Conservation (phyloP, 2,888 invertebrate genomes). For the Criorhina ranunculi region DNA sequence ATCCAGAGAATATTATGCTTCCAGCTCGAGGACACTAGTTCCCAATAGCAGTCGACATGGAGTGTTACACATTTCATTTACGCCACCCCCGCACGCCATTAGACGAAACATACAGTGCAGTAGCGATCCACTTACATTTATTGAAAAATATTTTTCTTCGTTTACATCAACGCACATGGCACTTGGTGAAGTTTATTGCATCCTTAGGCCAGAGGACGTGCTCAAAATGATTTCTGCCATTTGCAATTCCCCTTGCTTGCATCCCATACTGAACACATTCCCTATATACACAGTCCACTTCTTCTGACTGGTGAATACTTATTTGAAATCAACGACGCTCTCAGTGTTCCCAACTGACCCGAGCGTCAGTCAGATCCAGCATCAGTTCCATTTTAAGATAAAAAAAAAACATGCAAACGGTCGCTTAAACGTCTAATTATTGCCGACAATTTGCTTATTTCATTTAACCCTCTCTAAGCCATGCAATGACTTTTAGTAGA, state of each 20-base stretch:
- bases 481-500: constrained; percentile 58
- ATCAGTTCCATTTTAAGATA: constrained; percentile 29
- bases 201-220: constrained; percentile 68
- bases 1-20: constrained; percentile 27
- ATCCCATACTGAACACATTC: constrained; percentile 15
- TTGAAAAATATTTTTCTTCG: constrained; percentile 75
- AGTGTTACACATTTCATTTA: constrained; percentile 26
- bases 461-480: constrained; percentile 58
- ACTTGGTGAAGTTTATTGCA: constrained; percentile 72
- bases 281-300: not conserved
- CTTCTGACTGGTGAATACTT: not conserved
- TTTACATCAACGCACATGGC: constrained; percentile 67
- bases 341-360: constrained; percentile 32
- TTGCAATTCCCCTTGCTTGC: constrained; percentile 45
- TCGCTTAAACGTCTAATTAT: constrained; percentile 70
- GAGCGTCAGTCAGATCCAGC: constrained; percentile 50
- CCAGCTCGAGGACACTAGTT: constrained; percentile 12
- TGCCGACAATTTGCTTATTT: constrained; percentile 72
- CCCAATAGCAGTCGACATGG: constrained; percentile 4
- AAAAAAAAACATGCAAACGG: constrained; percentile 42
- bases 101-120: constrained; percentile 25
- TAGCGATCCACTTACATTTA: constrained; percentile 64
- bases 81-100: constrained; percentile 19
- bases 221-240: constrained; percentile 62
- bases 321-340: constrained; percentile 24